phyloP scores from a whole-genome alignment of 2,888 invertebrate species.

The Anaspis maculata region DNA sequence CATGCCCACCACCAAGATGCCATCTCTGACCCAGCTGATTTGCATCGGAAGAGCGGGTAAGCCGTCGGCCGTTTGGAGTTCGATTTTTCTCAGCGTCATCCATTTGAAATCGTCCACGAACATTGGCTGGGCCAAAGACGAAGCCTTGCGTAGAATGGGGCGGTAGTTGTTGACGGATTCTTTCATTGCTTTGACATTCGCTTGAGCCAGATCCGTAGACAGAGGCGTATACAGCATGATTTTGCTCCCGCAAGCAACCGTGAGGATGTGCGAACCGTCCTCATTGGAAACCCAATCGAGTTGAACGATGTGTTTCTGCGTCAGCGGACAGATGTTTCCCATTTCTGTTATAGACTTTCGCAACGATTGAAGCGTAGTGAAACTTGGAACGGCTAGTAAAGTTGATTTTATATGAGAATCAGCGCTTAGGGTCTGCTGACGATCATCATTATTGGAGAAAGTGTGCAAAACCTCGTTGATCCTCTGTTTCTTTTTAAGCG shows the following conservation, averaged over 20 bases:
- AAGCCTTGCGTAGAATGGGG: constrained; percentile 81
- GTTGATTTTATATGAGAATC: constrained; percentile 41
- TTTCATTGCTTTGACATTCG: constrained; percentile 66
- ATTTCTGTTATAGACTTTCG: constrained; percentile 84
- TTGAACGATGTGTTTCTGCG: constrained; percentile 89
- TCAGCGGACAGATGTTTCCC: constrained; percentile 83
- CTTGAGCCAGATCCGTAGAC: constrained; percentile 89
- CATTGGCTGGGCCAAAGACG: constrained; percentile 81
- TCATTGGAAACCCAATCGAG: constrained; percentile 99
- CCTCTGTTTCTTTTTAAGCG: constrained; percentile 74
- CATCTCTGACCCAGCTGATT: constrained; percentile 95
- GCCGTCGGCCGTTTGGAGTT: constrained; percentile 89
- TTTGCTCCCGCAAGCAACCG: constrained; percentile 91
- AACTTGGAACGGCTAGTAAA: constrained; percentile 80
- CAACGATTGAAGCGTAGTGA: constrained; percentile 80
- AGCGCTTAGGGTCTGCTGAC: constrained; percentile 42
- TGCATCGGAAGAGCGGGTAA: constrained; percentile 96
- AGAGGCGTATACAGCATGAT: constrained; percentile 89
- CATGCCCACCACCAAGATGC: constrained; percentile 97
- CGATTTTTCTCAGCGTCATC: constrained; percentile 91
- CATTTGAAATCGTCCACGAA: constrained; percentile 90
- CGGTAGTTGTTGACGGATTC: constrained; percentile 77
- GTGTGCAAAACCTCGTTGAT: constrained; percentile 76
- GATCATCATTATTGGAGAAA: constrained; percentile 60
- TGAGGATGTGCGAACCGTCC: constrained; percentile 95